Conservation (phyloP, 2,113 vertebrate species). For the Chlamydotis undulata region DNA sequence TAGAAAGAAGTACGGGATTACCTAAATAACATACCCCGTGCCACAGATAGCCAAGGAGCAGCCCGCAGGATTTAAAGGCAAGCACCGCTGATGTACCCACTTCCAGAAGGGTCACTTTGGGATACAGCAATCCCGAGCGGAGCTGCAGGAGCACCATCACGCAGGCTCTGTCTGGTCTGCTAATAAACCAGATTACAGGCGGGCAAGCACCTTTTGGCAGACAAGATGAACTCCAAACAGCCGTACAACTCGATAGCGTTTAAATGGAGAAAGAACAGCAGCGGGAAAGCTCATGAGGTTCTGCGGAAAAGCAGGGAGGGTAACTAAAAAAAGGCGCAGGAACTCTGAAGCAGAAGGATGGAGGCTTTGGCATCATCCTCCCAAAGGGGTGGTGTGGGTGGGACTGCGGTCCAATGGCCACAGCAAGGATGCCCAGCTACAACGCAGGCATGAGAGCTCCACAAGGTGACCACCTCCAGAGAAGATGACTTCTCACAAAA, state of each 20-base stretch:
- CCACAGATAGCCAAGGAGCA: background rate
- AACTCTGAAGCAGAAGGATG: background rate
- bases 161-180: background rate
- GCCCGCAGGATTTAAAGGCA: background rate
- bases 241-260: background rate
- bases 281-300: background rate
- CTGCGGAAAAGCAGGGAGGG: background rate
- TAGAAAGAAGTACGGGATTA: background rate
- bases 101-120: background rate
- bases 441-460: background rate
- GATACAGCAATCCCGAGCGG: background rate
- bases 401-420: background rate
- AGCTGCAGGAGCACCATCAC: background rate
- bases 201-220: background rate
- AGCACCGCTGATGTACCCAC: background rate
- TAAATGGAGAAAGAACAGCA: background rate
- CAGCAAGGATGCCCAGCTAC: too few relatives aligned
- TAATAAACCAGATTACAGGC: background rate
- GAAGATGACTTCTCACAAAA: background rate
- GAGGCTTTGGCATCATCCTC: rapidly evolving
- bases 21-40: background rate
- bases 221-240: background rate
- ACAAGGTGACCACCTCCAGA: background rate
- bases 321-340: background rate
- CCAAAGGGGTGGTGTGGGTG: rapidly evolving